Evolutionary conservation across 2,113 vertebrate genomes (phyloP).

Genomic region (Vicugna pacos): DNA sequence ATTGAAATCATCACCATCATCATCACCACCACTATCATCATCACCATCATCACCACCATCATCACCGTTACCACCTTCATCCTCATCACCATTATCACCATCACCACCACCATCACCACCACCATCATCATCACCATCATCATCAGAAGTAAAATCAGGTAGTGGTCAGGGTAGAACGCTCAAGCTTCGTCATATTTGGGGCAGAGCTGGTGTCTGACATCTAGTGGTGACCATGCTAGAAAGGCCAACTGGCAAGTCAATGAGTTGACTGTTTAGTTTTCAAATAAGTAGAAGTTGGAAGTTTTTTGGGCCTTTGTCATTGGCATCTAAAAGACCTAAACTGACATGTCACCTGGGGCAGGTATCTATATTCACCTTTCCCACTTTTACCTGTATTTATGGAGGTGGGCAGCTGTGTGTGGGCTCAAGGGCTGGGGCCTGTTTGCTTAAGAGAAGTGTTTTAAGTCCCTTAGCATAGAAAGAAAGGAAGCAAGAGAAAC

Average conservation of each 20-base stretch:
- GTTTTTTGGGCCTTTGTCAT: neutral
- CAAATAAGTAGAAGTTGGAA: neutral
- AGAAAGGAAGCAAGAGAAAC: neutral
- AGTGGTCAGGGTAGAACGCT: neutral
- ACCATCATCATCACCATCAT: neutral
- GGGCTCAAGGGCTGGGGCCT: neutral
- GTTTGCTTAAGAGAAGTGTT: neutral
- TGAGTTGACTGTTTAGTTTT: neutral
- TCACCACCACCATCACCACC: neutral
- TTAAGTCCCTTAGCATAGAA: neutral
- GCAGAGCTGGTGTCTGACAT: neutral
- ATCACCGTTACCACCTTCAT: too few species aligned
- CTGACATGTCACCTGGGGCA: too few species aligned
- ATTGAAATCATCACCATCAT: too few species aligned
- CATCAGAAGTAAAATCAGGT: neutral
- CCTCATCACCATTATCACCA: neutral
- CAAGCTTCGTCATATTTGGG: too few species aligned
- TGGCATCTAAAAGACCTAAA: neutral
- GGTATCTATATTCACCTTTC: neutral
- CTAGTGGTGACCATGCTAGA: neutral
- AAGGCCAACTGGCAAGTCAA: neutral
- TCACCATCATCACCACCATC: neutral
- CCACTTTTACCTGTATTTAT: neutral
- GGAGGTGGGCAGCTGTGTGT: neutral
- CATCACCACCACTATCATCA: too few species aligned